Percentiles rank a stretch among this genome's conserved stretches.
phyloP scores from a whole-genome alignment of 1,140 invertebrate species.

The Drosophila parvula region DNA sequence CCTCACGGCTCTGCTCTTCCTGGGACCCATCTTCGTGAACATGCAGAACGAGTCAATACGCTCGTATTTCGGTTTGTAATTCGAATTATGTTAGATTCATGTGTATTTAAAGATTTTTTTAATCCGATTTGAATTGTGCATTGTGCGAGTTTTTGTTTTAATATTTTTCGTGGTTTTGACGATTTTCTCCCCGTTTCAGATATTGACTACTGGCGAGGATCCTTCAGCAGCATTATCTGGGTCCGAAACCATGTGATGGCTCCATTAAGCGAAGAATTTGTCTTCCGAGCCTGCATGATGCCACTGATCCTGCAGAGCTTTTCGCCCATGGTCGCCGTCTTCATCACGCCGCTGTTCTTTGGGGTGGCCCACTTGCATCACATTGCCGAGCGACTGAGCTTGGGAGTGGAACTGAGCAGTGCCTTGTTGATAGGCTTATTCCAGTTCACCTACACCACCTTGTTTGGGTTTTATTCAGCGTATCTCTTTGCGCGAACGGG shows the following conservation, averaged over 20 bases:
- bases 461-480: constrained; percentile 97
- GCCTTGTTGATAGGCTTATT: constrained; percentile 90
- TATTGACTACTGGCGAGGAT: constrained; percentile 90
- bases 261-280: constrained; percentile 97
- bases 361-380: constrained; percentile 97
- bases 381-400: constrained; percentile 91
- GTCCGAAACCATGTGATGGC: constrained; percentile 95
- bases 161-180: background rate
- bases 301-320: constrained; percentile 94
- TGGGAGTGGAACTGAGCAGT: constrained; percentile 88
- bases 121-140: too few species aligned
- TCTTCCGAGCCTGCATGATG: constrained; percentile 97
- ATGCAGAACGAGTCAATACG: constrained; percentile 88
- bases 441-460: constrained; percentile 95
- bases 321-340: constrained; percentile 89
- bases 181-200: constrained; percentile 85
- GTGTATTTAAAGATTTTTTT: too few species aligned
- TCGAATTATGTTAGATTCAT: too few species aligned
- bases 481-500: constrained; percentile 94
- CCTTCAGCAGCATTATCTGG: constrained; percentile 91
- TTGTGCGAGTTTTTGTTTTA: too few species aligned
- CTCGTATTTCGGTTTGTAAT: constrained; percentile 88
- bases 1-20: constrained; percentile 93
- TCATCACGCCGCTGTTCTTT: constrained; percentile 96
- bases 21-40: constrained; percentile 92